phyloP scores from a whole-genome alignment of 2,113 vertebrate genomes.

The Cyphotilapia sp. region DNA sequence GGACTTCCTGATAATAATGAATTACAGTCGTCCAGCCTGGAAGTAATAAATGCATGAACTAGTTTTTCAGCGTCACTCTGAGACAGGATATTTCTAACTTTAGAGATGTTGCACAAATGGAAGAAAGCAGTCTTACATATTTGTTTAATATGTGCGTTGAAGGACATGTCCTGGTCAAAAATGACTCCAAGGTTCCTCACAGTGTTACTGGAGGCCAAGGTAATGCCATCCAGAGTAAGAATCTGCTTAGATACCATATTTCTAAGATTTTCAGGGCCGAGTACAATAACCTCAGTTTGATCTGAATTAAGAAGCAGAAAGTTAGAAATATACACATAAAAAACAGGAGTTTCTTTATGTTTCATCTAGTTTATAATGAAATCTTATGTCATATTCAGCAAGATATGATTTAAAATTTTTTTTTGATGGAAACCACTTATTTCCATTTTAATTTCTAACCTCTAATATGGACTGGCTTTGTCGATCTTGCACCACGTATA shows the following conservation, averaged over 20 bases:
- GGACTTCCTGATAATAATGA: background rate
- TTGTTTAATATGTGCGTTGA: background rate
- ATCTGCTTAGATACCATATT: rapidly evolving
- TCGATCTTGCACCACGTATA: rapidly evolving
- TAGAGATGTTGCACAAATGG: background rate
- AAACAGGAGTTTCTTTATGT: background rate
- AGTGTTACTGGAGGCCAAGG: rapidly evolving
- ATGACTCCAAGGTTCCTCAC: background rate
- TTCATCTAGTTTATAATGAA: background rate
- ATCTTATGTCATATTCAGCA: rapidly evolving
- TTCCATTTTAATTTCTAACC: background rate
- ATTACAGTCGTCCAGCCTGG: rapidly evolving
- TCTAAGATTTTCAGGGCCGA: rapidly evolving
- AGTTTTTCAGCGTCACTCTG: background rate
- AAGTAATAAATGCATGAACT: background rate
- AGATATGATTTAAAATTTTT: background rate
- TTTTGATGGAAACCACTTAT: background rate
- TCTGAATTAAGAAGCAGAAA: rapidly evolving
- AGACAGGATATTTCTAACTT: background rate
- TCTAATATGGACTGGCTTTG: background rate
- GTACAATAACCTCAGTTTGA: rapidly evolving
- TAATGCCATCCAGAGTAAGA: background rate
- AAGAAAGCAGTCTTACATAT: background rate
- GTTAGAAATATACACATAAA: background rate
- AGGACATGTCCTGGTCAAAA: rapidly evolving